A percentile compares a stretch with the other conserved stretches of the same genome.
Evolutionary conservation across 2,113 vertebrate genomes (phyloP).

Genomic region (Phylloscopus trochiloides): DNA sequence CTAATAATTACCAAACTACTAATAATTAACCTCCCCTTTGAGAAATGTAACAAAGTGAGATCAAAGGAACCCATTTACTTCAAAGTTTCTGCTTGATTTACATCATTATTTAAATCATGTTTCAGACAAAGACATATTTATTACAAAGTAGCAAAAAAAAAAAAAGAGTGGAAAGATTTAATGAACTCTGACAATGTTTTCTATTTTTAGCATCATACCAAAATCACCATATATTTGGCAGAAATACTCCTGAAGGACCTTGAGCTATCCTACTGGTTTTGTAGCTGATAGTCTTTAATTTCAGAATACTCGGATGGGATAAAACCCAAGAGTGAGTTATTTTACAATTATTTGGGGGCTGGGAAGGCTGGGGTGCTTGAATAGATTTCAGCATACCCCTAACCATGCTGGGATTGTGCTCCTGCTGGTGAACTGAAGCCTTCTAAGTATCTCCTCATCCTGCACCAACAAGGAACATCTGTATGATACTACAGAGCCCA

Average conservation of each 20-base stretch:
- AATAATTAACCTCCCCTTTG: slow-evolving; percentile 57
- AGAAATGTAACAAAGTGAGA: slow-evolving; percentile 49
- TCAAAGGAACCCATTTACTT: slow-evolving; percentile 54
- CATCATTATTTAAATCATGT: slow-evolving; percentile 51
- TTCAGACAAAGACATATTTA: slow-evolving; percentile 35
- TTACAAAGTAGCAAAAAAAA: background rate
- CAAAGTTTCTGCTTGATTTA: slow-evolving; percentile 52
- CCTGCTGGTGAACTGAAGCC: background rate
- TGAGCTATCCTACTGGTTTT: background rate
- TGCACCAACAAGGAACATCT: background rate
- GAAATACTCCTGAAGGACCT: background rate
- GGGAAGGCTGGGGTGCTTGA: background rate
- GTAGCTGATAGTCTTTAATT: background rate
- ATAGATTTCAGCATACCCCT: rapidly evolving
- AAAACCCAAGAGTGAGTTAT: background rate
- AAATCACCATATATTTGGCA: background rate
- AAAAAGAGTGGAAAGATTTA: background rate
- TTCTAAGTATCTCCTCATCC: background rate
- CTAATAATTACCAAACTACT: slow-evolving; percentile 42
- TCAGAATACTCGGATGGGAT: background rate
- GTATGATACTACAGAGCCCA: background rate
- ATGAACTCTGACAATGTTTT: background rate
- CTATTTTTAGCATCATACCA: background rate
- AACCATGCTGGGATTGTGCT: background rate
- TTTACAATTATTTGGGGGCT: background rate